Base-by-base conservation (phyloP, 2,797 vertebrate species). In the Etheostoma nigrum region DNA sequence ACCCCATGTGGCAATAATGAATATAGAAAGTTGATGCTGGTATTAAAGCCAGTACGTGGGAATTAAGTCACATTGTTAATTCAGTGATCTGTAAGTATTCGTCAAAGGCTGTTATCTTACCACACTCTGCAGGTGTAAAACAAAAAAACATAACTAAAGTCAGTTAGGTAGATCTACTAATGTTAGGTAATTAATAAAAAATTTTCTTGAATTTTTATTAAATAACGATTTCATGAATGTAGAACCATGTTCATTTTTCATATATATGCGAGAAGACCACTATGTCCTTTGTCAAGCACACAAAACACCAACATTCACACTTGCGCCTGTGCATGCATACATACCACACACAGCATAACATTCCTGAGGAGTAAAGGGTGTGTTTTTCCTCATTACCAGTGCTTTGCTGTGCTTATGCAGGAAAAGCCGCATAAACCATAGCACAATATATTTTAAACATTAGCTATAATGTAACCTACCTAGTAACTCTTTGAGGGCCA, bases 311-410 rank as follows among this genome's bases (percentile, higher is more conserved):
- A 48, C 69, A 70, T 52, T 53, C 21, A 78, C 68, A 72, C 45
- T 57, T 75, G 65, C 6, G 16, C 45, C 62, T 68, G 40, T 79
- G 65, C 60, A 65, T 74, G 48, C 67, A 48, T 30, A 54, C 67
- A 68, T 58, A 61, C 55, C 75, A 54, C 73, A 61, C 64, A 65
- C 55, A 69, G 69, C 64, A 51, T 40, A 72, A 65, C 72, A 83
- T 86, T 91, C 74, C 78, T 73, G 21, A 83, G 70, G 36, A 62
- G 59, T 74, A 49, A 60, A 19, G 33, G 51, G n/a, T 51, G 54
- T 67, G 45, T 66, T 86, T 82, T 78, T 70, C 61, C 68, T 25
- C 57, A 58, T 51, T 42, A 74, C 8, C 14, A 55, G 33, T 55
- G 53, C 51, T 72, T 83, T 71, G 13, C 58, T 81, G 15, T 57